Conservation (phyloP, 2,888 invertebrate genomes). For the Cephus spinipes region DNA sequence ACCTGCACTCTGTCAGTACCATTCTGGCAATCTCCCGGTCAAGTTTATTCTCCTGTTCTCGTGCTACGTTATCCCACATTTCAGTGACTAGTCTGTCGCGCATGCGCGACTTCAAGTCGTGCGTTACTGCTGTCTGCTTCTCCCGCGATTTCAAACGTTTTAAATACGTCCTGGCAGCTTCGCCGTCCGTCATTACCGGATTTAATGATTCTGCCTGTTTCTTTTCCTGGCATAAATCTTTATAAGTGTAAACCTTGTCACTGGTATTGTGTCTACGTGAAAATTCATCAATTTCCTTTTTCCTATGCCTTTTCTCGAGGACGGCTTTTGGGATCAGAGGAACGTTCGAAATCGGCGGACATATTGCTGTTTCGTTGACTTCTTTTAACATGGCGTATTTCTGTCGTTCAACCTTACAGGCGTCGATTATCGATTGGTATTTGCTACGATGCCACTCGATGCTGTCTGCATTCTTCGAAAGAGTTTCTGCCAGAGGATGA, state of each 20-base stretch:
- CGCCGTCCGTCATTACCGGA: slow-evolving; percentile 31
- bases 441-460: slow-evolving; percentile 73
- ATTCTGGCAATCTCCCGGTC: slow-evolving; percentile 70
- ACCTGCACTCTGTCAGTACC: slow-evolving; percentile 73
- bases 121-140: slow-evolving; percentile 64
- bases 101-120: slow-evolving; percentile 69
- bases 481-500: slow-evolving; percentile 65
- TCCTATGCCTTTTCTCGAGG: neutral
- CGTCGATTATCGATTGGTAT: slow-evolving; percentile 66
- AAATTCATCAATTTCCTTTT: slow-evolving; percentile 33
- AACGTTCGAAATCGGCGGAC: neutral
- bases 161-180: slow-evolving; percentile 67
- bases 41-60: slow-evolving; percentile 69
- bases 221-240: slow-evolving; percentile 45
- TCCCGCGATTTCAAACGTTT: slow-evolving; percentile 68
- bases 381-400: slow-evolving; percentile 61
- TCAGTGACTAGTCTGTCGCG: slow-evolving; percentile 67
- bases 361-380: neutral
- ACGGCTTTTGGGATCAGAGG: neutral
- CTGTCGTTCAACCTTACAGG: slow-evolving; percentile 65
- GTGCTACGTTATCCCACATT: slow-evolving; percentile 70
- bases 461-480: slow-evolving; percentile 68
- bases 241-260: slow-evolving; percentile 16
- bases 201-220: slow-evolving; percentile 62
- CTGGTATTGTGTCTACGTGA: slow-evolving; percentile 25